Evolutionary conservation across 2,888 invertebrate genomes (phyloP).

Genomic region (Oegoconia quadripuncta): DNA sequence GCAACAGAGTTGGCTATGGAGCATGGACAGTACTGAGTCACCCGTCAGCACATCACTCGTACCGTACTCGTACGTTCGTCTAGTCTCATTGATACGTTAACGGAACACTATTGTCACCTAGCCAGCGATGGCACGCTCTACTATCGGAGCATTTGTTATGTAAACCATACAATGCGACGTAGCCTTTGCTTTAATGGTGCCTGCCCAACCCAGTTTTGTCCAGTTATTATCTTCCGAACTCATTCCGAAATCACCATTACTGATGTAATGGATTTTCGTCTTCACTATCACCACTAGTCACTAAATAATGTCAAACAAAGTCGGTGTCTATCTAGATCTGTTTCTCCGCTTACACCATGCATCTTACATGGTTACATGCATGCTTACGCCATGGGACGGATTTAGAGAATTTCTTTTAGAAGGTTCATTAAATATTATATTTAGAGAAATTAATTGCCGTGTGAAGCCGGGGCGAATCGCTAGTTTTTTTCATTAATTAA

Average conservation of each 20-base stretch:
- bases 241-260: conserved; percentile 10
- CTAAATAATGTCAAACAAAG: too few species aligned
- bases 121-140: conserved; percentile 36
- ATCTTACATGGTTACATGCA: too few species aligned
- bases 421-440: too few species aligned
- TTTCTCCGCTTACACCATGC: too few species aligned
- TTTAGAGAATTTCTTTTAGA: too few species aligned
- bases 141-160: conserved; percentile 58
- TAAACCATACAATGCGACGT: conserved; percentile 54
- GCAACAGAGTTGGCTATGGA: conserved; percentile 14
- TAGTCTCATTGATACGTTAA: conserved; percentile 42
- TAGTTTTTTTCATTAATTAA: too few species aligned
- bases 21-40: conserved; percentile 22
- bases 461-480: too few species aligned
- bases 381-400: too few species aligned
- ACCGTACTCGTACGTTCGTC: conserved; percentile 11
- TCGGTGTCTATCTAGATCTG: too few species aligned
- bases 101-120: conserved; percentile 42
- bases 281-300: too few species aligned
- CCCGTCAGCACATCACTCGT: conserved; percentile 22
- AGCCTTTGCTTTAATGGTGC: conserved; percentile 47
- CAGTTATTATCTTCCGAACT: conserved; percentile 24
- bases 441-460: too few species aligned
- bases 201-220: conserved; percentile 38
- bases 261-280: conserved; percentile 2